Base-by-base conservation (phyloP, 2,797 vertebrate genomes). In the Vipera latastei region DNA sequence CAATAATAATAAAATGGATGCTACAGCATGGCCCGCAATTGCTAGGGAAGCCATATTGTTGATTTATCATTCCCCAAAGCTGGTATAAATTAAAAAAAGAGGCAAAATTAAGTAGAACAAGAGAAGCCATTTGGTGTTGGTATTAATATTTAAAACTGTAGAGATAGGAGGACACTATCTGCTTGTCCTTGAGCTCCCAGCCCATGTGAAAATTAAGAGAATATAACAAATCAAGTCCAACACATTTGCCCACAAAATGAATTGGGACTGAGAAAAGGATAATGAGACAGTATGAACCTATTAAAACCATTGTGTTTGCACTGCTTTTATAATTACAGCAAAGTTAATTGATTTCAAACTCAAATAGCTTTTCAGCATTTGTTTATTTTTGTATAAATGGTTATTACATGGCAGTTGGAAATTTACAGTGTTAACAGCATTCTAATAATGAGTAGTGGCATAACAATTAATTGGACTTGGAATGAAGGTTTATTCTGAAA, bases 241-340 rank as follows among this genome's bases (percentile, higher is more conserved):
- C 90, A 57, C 91, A 94, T 86, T 90, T 28, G n/a, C 1, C 28
- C 88, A 69, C 92, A 93, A 95, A 53, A 93, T 86, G 6, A 95
- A 91, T 91, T 2, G n/a, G 59, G 93, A 93, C 91, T 89, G 6
- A 63, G 86, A 91, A 55, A 89, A 28, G 90, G 83, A 93, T 94
- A 0, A 57, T 90, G 86, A 93, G 83, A 28, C 55, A 86, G 60
- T 51, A 95, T 94, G 95, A 95, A 92, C 20, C 93, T 55, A 95
- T 94, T 93, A 92, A 92, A 69, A 2, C 1, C 91, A 93, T 94
- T 95, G 11, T 94, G 55, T 93, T 94, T 93, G 53, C 91, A 89
- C 60, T 92, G 61, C 3, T 96, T 93, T 18, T 63, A 94, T 55
- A 95, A 93, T 95, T 96, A 93, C 25, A 91, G 73, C 92, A 93